Percentiles rank a stretch among this genome's conserved stretches.
phyloP scores from a whole-genome alignment of 2,113 vertebrate genomes.

The Micromys minutus region DNA sequence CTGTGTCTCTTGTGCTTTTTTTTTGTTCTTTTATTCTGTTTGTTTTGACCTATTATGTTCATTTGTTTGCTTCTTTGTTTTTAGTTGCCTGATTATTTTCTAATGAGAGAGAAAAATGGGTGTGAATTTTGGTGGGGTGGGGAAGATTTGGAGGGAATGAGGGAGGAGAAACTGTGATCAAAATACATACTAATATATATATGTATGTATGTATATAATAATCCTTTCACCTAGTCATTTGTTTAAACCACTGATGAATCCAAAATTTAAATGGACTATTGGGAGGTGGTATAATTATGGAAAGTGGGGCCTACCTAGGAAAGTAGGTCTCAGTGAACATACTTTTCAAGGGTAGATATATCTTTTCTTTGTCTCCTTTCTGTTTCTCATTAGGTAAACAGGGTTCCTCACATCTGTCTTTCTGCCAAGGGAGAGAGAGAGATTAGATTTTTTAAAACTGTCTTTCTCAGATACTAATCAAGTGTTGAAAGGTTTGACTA shows the following conservation, averaged over 20 bases:
- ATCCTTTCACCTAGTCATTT: not conserved
- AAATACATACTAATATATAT: not conserved
- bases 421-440: too few relatives aligned
- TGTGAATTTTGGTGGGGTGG: not conserved
- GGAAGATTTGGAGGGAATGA: not conserved
- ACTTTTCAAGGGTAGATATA: not conserved
- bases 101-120: not conserved
- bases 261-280: not conserved
- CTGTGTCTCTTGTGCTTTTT: not conserved
- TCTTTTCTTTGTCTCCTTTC: too few relatives aligned
- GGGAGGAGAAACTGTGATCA: not conserved
- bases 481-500: not conserved
- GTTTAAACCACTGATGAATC: not conserved
- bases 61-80: not conserved
- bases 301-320: not conserved
- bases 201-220: not conserved
- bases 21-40: not conserved
- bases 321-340: not conserved
- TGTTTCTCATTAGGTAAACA: not conserved
- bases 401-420: too few relatives aligned
- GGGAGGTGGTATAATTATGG: not conserved
- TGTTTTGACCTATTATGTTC: not conserved
- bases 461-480: not conserved
- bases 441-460: not conserved
- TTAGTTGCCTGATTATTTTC: not conserved